Evolutionary conservation across 2,888 invertebrate species (phyloP).

Genomic region (Zhuqinia jingwanae): DNA sequence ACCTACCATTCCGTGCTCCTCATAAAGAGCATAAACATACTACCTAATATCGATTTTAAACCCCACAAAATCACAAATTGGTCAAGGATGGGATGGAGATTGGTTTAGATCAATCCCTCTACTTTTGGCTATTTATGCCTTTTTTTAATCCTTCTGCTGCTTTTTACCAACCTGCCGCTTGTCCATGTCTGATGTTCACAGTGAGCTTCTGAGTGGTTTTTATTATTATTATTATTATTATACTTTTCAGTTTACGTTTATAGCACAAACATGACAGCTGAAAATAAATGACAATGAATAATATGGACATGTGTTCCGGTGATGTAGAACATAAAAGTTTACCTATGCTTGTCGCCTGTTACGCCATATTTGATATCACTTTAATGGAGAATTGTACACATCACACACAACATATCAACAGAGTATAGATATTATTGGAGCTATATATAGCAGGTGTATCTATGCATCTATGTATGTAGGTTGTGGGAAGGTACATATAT

Average conservation of each 20-base stretch:
- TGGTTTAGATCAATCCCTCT: background rate
- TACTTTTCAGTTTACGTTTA: background rate
- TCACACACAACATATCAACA: too few species aligned
- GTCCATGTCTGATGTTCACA: too few species aligned
- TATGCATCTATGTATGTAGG: too few species aligned
- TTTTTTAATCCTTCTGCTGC: background rate
- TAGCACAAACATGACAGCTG: background rate
- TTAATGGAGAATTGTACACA: background rate
- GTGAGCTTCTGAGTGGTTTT: background rate
- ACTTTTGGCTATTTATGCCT: background rate
- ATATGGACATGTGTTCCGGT: slow-evolving; percentile 21
- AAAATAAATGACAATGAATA: background rate
- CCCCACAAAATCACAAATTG: slow-evolving; percentile 41
- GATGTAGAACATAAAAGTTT: slow-evolving; percentile 25
- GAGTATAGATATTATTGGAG: too few species aligned
- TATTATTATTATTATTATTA: background rate
- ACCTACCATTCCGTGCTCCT: too few species aligned
- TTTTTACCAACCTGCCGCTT: background rate
- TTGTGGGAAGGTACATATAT: too few species aligned
- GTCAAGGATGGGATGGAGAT: slow-evolving; percentile 32
- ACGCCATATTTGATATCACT: background rate
- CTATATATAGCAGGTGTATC: too few species aligned
- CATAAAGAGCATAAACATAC: too few species aligned
- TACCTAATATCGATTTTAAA: background rate
- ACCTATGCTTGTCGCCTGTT: slow-evolving; percentile 27